Evolutionary conservation across 2,797 vertebrate genomes (phyloP).

Genomic region (Peromyscus nudipes): DNA sequence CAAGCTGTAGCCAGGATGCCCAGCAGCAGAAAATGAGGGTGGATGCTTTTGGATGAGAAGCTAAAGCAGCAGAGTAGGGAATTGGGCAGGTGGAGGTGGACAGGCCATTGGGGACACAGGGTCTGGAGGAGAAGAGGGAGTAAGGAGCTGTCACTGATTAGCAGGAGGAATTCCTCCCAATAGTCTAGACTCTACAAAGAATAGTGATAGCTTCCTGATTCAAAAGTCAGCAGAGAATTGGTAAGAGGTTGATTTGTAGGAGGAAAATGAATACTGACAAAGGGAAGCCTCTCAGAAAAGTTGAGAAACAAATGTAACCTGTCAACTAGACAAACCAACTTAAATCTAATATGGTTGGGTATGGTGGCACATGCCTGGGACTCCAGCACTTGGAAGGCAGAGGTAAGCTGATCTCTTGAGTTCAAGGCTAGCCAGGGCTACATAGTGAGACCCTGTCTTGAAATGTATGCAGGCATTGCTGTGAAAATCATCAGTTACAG

Average conservation of each 20-base stretch:
- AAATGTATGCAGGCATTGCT: background rate
- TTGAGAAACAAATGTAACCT: background rate
- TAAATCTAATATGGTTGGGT: background rate
- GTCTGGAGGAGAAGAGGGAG: background rate
- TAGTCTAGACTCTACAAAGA: background rate
- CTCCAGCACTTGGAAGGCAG: background rate
- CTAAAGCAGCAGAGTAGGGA: background rate
- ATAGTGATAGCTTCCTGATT: background rate
- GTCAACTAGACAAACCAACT: background rate
- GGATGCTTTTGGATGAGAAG: background rate
- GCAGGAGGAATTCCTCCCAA: background rate
- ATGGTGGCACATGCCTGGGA: background rate
- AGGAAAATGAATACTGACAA: conserved; percentile 5
- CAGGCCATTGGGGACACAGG: background rate
- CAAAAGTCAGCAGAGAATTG: background rate
- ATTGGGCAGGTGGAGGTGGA: background rate
- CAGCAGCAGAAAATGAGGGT: background rate
- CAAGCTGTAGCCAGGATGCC: background rate
- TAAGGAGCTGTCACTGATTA: background rate
- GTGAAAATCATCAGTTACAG: background rate
- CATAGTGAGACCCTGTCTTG: background rate
- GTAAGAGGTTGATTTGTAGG: conserved; percentile 45
- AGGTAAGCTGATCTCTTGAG: background rate
- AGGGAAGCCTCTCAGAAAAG: background rate
- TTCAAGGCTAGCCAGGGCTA: background rate